Conservation (phyloP, 2,888 invertebrate species). For the Meliscaeva auricollis region DNA sequence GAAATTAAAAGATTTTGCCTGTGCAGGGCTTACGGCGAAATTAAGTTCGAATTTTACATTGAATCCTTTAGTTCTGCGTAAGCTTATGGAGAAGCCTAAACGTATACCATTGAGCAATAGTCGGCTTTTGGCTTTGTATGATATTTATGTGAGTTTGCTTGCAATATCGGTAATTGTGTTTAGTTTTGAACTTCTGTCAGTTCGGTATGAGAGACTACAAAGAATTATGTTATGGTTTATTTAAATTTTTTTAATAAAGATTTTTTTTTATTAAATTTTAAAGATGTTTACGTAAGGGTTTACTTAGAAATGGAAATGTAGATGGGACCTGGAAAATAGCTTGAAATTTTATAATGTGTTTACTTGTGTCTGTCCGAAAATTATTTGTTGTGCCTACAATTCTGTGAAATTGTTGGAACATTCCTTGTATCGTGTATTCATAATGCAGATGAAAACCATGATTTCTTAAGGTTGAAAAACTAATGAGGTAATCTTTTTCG, state of each 20-base stretch:
- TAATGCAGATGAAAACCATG: no score
- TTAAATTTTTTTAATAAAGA: not conserved
- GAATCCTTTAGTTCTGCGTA: not conserved
- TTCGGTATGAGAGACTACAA: not conserved
- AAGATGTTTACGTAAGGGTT: no score
- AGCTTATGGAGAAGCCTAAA: constrained; percentile 8
- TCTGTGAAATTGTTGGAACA: no score
- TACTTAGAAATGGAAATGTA: no score
- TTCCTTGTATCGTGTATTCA: no score
- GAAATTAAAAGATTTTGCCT: constrained; percentile 78
- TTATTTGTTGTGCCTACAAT: no score
- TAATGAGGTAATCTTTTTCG: no score
- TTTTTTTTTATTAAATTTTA: not conserved
- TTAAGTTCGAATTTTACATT: constrained; percentile 40
- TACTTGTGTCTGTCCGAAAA: no score
- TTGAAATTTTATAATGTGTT: no score
- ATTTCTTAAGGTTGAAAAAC: no score
- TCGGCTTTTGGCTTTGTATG: constrained; percentile 58
- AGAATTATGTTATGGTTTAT: not conserved
- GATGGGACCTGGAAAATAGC: no score
- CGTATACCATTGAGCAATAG: constrained; percentile 35
- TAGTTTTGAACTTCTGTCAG: constrained; percentile 62
- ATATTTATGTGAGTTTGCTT: constrained; percentile 30
- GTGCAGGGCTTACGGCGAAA: constrained; percentile 78
- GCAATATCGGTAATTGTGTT: constrained; percentile 53